These are phyloP conservation scores for Corythoichthys intestinalis DNA, from an alignment of 2,113 vertebrate species.

Conservation along the genomic window DNA sequence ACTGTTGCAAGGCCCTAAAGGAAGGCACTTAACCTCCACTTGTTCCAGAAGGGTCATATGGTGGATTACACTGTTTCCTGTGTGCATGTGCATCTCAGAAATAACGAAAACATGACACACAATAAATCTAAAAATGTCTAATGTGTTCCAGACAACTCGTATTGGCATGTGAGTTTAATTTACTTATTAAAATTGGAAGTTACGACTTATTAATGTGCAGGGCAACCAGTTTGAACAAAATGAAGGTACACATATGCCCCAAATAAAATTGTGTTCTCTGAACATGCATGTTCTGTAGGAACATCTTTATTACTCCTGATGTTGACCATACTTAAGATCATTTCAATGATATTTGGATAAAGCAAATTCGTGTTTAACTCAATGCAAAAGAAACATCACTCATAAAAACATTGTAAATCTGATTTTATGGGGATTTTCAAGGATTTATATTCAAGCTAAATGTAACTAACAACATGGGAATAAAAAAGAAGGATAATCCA, in stretches of 20 bases:
- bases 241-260: too few relatives aligned
- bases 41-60: conserved; percentile 13
- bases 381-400: conserved; percentile 11
- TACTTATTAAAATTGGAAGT: too few relatives aligned
- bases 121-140: not conserved
- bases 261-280: too few relatives aligned
- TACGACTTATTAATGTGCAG: not conserved
- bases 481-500: conserved; percentile 5
- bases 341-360: conserved; percentile 14
- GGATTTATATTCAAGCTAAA: conserved; percentile 33
- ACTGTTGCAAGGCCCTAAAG: conserved; percentile 33
- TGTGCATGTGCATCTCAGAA: not conserved
- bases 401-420: conserved; percentile 15
- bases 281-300: too few relatives aligned
- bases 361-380: conserved; percentile 3
- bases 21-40: conserved; percentile 30
- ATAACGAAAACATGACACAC: not conserved
- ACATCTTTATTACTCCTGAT: not conserved
- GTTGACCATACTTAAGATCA: not conserved
- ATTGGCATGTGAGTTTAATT: too few relatives aligned
- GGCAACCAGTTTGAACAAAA: not conserved
- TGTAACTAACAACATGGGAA: conserved; percentile 27
- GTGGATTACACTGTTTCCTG: conserved; percentile 15
- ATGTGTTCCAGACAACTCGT: too few relatives aligned
- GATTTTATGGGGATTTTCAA: conserved; percentile 35